Percentiles rank a stretch among this genome's conserved stretches.
These are phyloP conservation scores for Urosaurus nigricauda DNA, from an alignment of 2,797 vertebrate genomes.

Conservation along the genomic window DNA sequence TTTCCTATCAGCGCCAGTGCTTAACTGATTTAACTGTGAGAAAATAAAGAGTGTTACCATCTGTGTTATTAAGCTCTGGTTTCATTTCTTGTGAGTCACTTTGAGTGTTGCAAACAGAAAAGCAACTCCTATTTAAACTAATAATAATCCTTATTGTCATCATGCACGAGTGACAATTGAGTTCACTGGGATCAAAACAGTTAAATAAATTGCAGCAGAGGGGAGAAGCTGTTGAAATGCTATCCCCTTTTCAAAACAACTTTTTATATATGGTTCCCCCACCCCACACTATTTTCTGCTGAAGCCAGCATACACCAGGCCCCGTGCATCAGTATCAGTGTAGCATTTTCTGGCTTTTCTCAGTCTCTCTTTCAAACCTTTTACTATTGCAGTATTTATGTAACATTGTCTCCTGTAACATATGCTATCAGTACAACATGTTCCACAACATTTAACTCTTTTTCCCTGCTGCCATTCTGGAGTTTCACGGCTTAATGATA, in stretches of 20 bases:
- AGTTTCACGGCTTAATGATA: slow-evolving; percentile 69
- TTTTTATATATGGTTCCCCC: slow-evolving; percentile 11
- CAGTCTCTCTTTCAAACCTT: slow-evolving; percentile 57
- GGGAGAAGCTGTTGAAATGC: slow-evolving; percentile 62
- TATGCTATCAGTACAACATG: slow-evolving; percentile 48
- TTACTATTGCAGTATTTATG: slow-evolving; percentile 56
- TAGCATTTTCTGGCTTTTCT: slow-evolving; percentile 61
- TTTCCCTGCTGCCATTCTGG: slow-evolving; percentile 49
- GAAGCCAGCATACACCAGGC: slow-evolving; percentile 48
- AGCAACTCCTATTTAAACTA: neutral
- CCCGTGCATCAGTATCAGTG: slow-evolving; percentile 56
- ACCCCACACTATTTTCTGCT: neutral
- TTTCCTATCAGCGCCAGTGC: slow-evolving; percentile 19
- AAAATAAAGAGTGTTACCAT: neutral
- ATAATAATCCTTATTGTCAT: slow-evolving; percentile 37
- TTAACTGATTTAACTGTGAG: slow-evolving; percentile 1
- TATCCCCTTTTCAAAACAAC: slow-evolving; percentile 25
- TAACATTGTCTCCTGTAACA: slow-evolving; percentile 47
- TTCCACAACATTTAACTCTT: slow-evolving; percentile 65
- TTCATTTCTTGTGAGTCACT: neutral
- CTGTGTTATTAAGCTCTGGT: neutral
- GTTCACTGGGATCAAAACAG: slow-evolving; percentile 35
- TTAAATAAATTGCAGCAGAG: slow-evolving; percentile 54
- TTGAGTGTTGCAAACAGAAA: slow-evolving; percentile 5
- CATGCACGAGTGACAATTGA: neutral